Conservation (phyloP, 2,888 invertebrate species). For the Lapara coniferarum region DNA sequence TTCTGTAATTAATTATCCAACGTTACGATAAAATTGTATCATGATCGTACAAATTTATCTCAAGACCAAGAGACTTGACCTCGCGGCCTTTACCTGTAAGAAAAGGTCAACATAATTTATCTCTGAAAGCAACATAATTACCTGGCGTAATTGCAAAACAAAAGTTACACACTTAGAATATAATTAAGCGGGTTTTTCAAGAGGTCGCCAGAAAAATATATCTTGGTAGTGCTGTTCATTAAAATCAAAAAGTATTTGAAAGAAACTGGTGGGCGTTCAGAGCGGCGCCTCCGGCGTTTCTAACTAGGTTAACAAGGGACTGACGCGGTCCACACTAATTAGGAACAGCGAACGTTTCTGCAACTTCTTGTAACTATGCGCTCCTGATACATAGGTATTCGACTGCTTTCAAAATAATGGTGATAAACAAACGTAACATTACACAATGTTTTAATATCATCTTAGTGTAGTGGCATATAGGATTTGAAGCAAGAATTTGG, state of each 20-base stretch:
- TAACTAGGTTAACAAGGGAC: constrained; percentile 64
- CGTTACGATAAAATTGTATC: too few species aligned
- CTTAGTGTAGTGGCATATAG: too few species aligned
- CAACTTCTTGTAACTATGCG: constrained; percentile 47
- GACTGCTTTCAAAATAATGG: background rate
- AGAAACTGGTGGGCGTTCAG: constrained; percentile 40
- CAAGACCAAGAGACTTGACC: background rate
- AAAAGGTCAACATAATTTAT: background rate
- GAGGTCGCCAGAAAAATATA: constrained; percentile 31
- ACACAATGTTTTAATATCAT: too few species aligned
- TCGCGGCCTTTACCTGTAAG: background rate
- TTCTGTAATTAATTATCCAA: too few species aligned
- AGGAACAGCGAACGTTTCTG: constrained; percentile 42
- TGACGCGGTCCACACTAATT: constrained; percentile 54
- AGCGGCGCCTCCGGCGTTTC: constrained; percentile 43
- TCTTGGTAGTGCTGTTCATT: constrained; percentile 42
- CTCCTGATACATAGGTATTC: constrained; percentile 33
- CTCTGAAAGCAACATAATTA: background rate
- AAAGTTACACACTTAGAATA: background rate
- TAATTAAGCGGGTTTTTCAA: constrained; percentile 13
- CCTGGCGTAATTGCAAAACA: background rate
- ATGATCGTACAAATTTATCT: background rate
- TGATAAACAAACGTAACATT: background rate
- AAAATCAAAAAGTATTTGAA: constrained; percentile 51
- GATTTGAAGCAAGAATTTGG: too few species aligned